Evolutionary conservation across 1,140 invertebrate species (phyloP), one percentile per base, ranked within the genome.

Genomic region (Wasmannia auropunctata): DNA sequence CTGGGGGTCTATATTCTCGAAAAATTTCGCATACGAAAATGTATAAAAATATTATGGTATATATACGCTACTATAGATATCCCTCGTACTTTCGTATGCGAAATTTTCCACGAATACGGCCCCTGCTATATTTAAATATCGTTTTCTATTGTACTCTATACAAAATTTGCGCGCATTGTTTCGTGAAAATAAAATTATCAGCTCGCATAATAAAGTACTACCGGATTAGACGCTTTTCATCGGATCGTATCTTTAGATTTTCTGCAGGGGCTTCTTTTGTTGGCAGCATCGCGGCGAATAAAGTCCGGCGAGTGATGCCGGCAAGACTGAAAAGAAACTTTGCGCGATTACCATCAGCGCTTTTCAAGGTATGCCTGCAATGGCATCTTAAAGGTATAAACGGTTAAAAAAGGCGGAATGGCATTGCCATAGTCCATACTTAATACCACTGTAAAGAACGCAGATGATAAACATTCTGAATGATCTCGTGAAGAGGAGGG

Each of bases 391-490:
- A 74, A 56, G 46, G 49, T 56, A 31, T 5, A n/a, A n/a, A 70
- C 22, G n/a, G 22, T 8, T 80, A 28, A 80, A 80, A 80, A 74
- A 74, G 37, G 14, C 37, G 63, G 49, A 70, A 81, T 56, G 51
- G 79, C 65, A 81, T 81, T 8, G 77, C 75, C 43, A 69, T 51
- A 28, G 58, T 72, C 63, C 51, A 19, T 74, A 58, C 51, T 74
- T 72, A 46, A 74, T 43, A 60, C 37, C 40, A 8, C 31, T 34
- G n/a, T 46, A 58, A 83, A 83, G 67, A 74, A 83, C 51, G 51
- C 67, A 14, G 51, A 81, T 81, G 67, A 81, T 74, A 74, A 83
- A 74, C 51, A 83, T 74, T 74, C 51, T 31, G 67, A 40, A 72
- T 70, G 46, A 70, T 16, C 49, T 69, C 19, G 67, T 1, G 34